phyloP scores from a whole-genome alignment of 2,113 vertebrate genomes.

The Anolis carolinensis region DNA sequence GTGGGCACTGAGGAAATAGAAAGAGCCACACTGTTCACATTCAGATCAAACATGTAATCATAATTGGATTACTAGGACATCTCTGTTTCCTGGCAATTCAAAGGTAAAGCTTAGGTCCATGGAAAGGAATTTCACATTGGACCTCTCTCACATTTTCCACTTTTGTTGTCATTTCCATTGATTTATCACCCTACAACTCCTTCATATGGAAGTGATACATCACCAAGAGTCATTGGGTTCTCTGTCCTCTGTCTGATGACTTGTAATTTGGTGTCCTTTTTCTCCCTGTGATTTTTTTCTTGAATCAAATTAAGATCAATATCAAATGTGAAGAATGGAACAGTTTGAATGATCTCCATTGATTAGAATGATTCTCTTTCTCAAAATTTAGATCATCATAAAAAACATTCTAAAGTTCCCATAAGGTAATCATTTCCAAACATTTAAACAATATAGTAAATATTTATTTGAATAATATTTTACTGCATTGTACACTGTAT shows the following conservation, averaged over 20 bases:
- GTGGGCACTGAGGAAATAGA: background rate
- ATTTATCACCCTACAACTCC: background rate
- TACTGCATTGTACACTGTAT: background rate
- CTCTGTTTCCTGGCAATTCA: background rate
- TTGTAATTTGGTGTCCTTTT: background rate
- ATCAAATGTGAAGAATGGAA: background rate
- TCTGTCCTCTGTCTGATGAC: too few relatives aligned
- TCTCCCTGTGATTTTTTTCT: background rate
- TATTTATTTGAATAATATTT: background rate
- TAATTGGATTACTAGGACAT: background rate
- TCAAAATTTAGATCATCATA: background rate
- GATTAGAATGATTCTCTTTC: background rate
- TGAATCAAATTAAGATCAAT: background rate
- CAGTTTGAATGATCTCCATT: background rate
- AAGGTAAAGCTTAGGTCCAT: background rate
- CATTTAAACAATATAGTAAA: background rate
- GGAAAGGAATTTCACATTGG: background rate
- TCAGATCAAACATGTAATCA: background rate
- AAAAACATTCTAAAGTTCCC: background rate
- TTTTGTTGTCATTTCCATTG: background rate
- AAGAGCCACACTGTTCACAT: background rate
- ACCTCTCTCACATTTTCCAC: background rate
- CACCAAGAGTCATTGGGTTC: too few relatives aligned
- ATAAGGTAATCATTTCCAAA: background rate
- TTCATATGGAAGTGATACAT: background rate